These are phyloP conservation scores for Anoplopoma fimbria DNA, from an alignment of 2,113 vertebrate genomes.

Conservation along the genomic window DNA sequence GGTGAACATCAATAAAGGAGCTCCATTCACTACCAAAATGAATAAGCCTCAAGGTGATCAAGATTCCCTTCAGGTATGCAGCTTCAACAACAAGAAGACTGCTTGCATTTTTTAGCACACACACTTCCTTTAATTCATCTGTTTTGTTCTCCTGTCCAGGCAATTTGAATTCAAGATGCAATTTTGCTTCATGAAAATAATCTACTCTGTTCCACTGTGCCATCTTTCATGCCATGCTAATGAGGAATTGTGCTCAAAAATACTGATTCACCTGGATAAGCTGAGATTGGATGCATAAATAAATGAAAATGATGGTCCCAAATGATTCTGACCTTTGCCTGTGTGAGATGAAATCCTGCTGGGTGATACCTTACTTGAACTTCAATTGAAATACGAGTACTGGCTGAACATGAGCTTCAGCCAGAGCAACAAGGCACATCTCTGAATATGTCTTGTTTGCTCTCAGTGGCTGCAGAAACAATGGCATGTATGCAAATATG, in stretches of 20 bases:
- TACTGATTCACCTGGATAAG: constrained; percentile 25
- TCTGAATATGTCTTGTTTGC: not conserved
- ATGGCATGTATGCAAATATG: no score
- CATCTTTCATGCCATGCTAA: constrained; percentile 23
- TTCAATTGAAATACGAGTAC: not conserved
- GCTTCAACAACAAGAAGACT: constrained; percentile 3
- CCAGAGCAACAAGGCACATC: not conserved
- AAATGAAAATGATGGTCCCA: constrained; percentile 16
- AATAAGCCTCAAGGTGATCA: constrained; percentile 3
- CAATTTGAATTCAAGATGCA: constrained; percentile 14
- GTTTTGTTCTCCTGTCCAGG: not conserved
- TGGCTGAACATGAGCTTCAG: not conserved
- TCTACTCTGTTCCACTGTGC: not conserved
- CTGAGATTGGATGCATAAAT: constrained; percentile 23
- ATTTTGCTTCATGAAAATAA: constrained; percentile 7
- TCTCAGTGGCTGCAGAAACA: not conserved
- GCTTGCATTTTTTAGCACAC: not conserved
- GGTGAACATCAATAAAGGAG: constrained; percentile 1
- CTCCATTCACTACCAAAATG: not conserved
- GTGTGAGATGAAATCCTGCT: constrained; percentile 4
- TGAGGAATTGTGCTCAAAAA: constrained; percentile 20
- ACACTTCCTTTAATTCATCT: not conserved
- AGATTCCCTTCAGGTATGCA: not conserved
- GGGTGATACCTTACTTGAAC: not conserved
- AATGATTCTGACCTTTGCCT: constrained; percentile 7